Conservation (phyloP, 1,140 invertebrate genomes). For the Drosophila parvula region DNA sequence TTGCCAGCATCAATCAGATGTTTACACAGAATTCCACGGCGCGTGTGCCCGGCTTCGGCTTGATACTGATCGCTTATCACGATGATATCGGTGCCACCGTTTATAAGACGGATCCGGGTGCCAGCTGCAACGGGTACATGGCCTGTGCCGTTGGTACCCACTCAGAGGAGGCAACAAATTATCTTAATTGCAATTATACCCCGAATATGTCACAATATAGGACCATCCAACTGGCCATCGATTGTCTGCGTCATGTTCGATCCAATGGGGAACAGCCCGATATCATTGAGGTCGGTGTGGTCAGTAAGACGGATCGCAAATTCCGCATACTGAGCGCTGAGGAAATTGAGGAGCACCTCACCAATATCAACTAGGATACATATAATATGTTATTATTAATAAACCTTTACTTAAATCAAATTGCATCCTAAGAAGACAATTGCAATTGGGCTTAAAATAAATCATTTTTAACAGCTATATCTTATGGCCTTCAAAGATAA, state of each 20-base stretch:
- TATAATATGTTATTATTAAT: slow-evolving; percentile 28
- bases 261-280: slow-evolving; percentile 98
- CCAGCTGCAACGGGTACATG: slow-evolving; percentile 98
- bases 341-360: slow-evolving; percentile 96
- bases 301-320: slow-evolving; percentile 91
- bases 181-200: slow-evolving; percentile 99
- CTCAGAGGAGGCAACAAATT: slow-evolving; percentile 97
- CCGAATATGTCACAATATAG: slow-evolving; percentile 90
- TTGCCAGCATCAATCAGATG: slow-evolving; percentile 99
- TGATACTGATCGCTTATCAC: slow-evolving; percentile 98
- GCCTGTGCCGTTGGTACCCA: slow-evolving; percentile 97
- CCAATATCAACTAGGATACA: slow-evolving; percentile 93
- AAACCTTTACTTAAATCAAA: too few species aligned
- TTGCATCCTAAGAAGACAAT: too few species aligned
- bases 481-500: too few species aligned
- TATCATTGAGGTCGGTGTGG: slow-evolving; percentile 98
- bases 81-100: slow-evolving; percentile 94
- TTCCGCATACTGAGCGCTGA: slow-evolving; percentile 93
- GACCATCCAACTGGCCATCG: slow-evolving; percentile 95
- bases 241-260: slow-evolving; percentile 95
- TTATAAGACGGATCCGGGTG: slow-evolving; percentile 99
- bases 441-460: too few species aligned
- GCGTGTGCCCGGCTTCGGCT: slow-evolving; percentile 98
- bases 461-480: too few species aligned
- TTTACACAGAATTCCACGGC: slow-evolving; percentile 99